Evolutionary conservation across 2,113 vertebrate genomes (phyloP), one percentile per base, ranked within the genome.

Genomic region (Varanus salvator): DNA sequence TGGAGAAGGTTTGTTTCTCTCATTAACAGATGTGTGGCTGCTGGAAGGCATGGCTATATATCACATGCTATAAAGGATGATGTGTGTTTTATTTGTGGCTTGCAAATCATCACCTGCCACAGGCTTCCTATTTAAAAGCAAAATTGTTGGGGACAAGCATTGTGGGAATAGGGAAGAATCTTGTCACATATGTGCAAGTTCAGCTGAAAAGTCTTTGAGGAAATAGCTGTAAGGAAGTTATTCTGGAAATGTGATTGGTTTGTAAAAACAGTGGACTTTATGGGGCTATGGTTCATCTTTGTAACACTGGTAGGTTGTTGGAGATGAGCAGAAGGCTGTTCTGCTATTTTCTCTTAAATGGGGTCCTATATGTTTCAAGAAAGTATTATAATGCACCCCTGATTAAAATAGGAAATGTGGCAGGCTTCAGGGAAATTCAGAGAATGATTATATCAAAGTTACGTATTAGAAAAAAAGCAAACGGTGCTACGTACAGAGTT

Each of bases 1-100:
- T 78, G 64, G 12, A 7, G 54, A 66, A 92, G 87, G 54, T 50
- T 93, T 78, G 25, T 27, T 93, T 80, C 80, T 91, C 4, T 81
- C 6, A 17, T 84, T 81, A 57, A 71, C 14, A 68, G 57, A 23
- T 92, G 38, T 86, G 82, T 8, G 76, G 38, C 80, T 77, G 48
- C 15, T 34, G 60, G 66, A 80, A 17, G 52, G n/a, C 9, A 27
- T 31, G 12, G 48, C 34, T 66, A 74, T 54, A 7, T 0, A 0
- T 38, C n/a, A 0, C 0, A 0, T 27, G 34, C 44, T 64, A 57
- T 12, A 52, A 84, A 66, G 38, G 29, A n/a, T 68, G 44, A 4
- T 14, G 54, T 34, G 5, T 87, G 0, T 8, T 88, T 77, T 90
- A 60, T 50, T 12, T 87, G 66, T 34, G 50, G 14, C 27, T 82